A percentile compares a stretch with the other conserved stretches of the same genome.
Evolutionary conservation across 2,888 invertebrate genomes (phyloP).

Genomic region (Ariolimax columbianus): DNA sequence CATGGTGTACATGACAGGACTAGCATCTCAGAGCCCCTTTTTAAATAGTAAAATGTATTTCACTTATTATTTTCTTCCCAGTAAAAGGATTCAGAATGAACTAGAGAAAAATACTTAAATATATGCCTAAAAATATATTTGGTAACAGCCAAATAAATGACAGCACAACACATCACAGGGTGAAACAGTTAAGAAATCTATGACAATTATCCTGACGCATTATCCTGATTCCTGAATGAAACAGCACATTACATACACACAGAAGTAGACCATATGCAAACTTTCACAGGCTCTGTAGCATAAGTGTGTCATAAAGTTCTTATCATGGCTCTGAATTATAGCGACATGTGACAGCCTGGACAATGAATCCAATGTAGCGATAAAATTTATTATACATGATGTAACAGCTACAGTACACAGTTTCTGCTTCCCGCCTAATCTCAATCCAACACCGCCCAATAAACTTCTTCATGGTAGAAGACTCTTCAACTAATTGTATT

Average conservation of each 20-base stretch:
- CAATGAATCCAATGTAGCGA: neutral
- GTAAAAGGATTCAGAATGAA: no score
- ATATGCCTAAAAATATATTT: no score
- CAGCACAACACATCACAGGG: neutral
- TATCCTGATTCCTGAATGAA: neutral
- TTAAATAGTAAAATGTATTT: no score
- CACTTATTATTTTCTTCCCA: no score
- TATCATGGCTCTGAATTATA: neutral
- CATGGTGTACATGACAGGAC: no score
- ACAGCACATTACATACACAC: neutral
- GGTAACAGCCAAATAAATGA: neutral
- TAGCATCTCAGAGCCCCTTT: no score
- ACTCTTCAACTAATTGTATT: no score
- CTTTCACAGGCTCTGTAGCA: conserved; percentile 6
- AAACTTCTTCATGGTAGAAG: no score
- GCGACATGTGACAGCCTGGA: neutral
- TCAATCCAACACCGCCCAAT: neutral
- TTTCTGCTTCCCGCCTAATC: neutral
- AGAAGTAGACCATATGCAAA: neutral
- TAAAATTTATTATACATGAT: neutral
- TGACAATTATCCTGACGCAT: neutral
- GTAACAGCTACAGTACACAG: neutral
- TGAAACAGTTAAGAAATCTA: neutral
- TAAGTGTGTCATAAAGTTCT: neutral
- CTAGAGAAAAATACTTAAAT: no score